Evolutionary conservation across 2,113 vertebrate genomes (phyloP), one percentile per base, ranked within the genome.

Genomic region (Triplophysa rosa): DNA sequence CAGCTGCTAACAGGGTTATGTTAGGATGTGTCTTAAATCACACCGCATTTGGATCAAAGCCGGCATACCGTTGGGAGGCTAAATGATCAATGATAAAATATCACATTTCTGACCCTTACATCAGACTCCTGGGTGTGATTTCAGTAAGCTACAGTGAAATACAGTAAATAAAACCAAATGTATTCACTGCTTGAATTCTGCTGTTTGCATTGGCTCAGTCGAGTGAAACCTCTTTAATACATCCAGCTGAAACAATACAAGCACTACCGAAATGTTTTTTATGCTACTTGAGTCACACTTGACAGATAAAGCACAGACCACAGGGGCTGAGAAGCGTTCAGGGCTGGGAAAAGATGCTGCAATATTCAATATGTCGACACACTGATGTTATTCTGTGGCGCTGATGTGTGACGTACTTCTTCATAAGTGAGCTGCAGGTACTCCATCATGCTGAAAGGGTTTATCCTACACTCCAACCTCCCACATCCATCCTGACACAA

Each of bases 361-460:
- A 40, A 47, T 68, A 40, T 24, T n/a, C 21, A 37, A 14, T 29
- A 9, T 24, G 40, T 16, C 23, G 40, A 47, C 33, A 65, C 63
- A 9, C 2, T 58, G 16, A 37, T 13, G 63, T 58, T 58, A 58
- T 58, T 58, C 19, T 58, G 7, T 8, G 9, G 8, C 10, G 29
- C 40, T 11, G 16, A 62, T 17, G 24, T 4, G 52, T 23, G 19
- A 85, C 89, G 52, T 87, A 98, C 97, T 95, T 99, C 97, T 88
- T 98, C 97, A 56, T 94, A 90, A 85, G 94, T 94, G 82, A 99
- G 95, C 0, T 99, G 97, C 67, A 99, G 91, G 80, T 94, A 95
- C 67, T 98, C 97, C 37, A 94, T 91, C 74, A 97, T 90, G 64
- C 83, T 84, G 68, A 95, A 92, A 0, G 96, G 97, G 84, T 95